A percentile compares a stretch with the other conserved stretches of the same genome.
These are phyloP conservation scores for Malaclemys terrapin DNA, from an alignment of 2,113 vertebrate genomes.

Conservation along the genomic window DNA sequence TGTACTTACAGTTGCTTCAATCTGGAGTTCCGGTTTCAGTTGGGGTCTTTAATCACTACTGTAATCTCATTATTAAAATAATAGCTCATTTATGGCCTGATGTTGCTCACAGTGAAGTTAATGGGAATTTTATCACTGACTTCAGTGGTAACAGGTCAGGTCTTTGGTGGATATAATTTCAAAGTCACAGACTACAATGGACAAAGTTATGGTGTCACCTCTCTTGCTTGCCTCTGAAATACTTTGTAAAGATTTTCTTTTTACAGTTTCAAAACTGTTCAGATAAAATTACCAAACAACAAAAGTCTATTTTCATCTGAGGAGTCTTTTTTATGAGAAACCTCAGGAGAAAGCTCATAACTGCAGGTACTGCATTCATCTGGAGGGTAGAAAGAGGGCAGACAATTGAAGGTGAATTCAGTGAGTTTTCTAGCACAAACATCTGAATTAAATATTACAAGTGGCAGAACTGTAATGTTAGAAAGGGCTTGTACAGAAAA, in stretches of 20 bases:
- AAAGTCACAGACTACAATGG: background rate
- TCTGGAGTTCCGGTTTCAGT: background rate
- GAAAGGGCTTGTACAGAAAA: constrained; percentile 49
- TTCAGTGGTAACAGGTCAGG: background rate
- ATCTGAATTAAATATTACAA: constrained; percentile 76
- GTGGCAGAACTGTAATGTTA: constrained; percentile 52
- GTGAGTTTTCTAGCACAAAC: constrained; percentile 68
- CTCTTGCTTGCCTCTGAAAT: background rate
- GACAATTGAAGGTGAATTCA: constrained; percentile 74
- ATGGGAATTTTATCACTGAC: background rate
- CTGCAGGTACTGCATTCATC: constrained; percentile 52
- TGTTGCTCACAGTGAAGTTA: background rate
- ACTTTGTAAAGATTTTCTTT: constrained; percentile 62
- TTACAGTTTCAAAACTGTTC: constrained; percentile 59
- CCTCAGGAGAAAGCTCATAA: constrained; percentile 65
- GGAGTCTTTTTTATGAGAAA: constrained; percentile 64
- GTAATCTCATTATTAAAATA: background rate
- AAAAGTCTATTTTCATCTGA: constrained; percentile 63
- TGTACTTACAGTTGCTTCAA: background rate
- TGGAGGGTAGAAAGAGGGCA: constrained; percentile 55
- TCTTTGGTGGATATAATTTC: background rate
- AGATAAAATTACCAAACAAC: constrained; percentile 52
- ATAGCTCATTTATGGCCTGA: background rate
- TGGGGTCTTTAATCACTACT: background rate
- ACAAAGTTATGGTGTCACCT: background rate